Conservation (phyloP, 2,113 vertebrate genomes). For the Laticauda laticaudata region DNA sequence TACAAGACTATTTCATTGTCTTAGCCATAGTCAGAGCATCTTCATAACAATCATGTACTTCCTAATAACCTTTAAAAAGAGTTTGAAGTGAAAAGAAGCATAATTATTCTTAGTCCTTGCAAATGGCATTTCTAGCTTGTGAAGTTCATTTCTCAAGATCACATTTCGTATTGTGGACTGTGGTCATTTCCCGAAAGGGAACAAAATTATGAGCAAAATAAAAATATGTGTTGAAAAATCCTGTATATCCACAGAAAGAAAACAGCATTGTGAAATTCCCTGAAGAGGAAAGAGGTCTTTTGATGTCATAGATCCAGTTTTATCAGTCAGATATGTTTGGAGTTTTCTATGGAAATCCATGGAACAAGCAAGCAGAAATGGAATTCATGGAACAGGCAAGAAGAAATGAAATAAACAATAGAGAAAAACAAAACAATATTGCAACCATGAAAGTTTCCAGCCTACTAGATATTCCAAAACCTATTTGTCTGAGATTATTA, state of each 20-base stretch:
- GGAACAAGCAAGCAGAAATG: background rate
- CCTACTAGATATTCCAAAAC: slow-evolving; percentile 6
- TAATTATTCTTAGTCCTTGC: background rate
- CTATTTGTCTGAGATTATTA: slow-evolving; percentile 57
- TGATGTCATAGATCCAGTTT: background rate
- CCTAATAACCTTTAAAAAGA: background rate
- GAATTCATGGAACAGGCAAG: background rate
- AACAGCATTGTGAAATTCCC: background rate
- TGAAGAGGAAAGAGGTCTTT: background rate
- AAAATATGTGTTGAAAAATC: background rate
- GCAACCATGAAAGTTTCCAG: background rate
- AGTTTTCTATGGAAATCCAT: background rate
- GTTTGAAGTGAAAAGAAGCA: background rate
- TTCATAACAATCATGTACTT: background rate
- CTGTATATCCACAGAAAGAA: slow-evolving; percentile 12
- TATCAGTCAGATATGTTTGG: no score
- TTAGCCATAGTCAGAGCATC: background rate
- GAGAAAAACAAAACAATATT: no score
- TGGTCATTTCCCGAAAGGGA: background rate
- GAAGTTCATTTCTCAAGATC: slow-evolving; percentile 10
- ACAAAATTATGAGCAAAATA: background rate
- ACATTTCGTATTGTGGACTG: background rate
- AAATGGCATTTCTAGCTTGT: background rate
- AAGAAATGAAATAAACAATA: background rate
- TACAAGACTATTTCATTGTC: background rate